Percentiles rank a stretch among this genome's conserved stretches.
These are phyloP conservation scores for Anser cygnoides DNA, from an alignment of 2,113 vertebrate species.

Conservation along the genomic window DNA sequence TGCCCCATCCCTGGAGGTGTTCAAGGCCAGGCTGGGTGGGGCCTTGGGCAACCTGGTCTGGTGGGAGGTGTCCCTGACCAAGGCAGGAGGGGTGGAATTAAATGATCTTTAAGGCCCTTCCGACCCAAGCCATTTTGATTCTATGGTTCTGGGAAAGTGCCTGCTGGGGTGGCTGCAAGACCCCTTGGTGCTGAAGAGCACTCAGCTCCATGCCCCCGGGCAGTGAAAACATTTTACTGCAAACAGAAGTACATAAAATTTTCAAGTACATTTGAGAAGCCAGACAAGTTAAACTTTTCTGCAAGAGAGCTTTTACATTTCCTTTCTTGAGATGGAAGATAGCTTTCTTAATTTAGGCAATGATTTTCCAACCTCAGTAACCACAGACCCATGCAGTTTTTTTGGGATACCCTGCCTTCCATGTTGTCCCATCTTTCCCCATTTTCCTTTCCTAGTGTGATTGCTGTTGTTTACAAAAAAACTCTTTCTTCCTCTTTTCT, in stretches of 20 bases:
- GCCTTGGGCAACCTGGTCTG: too few relatives aligned
- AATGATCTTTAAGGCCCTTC: too few relatives aligned
- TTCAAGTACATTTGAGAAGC: neutral
- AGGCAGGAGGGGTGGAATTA: too few relatives aligned
- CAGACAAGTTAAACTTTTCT: neutral
- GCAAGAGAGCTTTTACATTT: neutral
- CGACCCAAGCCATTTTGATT: too few relatives aligned
- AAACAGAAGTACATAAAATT: neutral
- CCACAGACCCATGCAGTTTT: neutral
- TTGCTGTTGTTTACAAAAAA: neutral
- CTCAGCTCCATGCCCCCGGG: neutral
- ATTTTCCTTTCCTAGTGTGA: neutral
- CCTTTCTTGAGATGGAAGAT: neutral
- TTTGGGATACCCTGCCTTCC: neutral
- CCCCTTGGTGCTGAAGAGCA: neutral
- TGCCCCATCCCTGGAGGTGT: too few relatives aligned
- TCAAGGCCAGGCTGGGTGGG: too few relatives aligned
- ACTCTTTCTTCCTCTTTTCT: neutral
- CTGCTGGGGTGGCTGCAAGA: neutral
- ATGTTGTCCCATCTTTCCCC: neutral
- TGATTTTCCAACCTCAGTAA: constrained; percentile 11
- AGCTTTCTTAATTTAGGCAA: constrained; percentile 16
- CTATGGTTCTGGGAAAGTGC: neutral
- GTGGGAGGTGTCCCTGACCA: too few relatives aligned
- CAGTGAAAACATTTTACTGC: neutral